Evolutionary conservation across 2,888 invertebrate species (phyloP).

Genomic region (Perdita meconis): DNA sequence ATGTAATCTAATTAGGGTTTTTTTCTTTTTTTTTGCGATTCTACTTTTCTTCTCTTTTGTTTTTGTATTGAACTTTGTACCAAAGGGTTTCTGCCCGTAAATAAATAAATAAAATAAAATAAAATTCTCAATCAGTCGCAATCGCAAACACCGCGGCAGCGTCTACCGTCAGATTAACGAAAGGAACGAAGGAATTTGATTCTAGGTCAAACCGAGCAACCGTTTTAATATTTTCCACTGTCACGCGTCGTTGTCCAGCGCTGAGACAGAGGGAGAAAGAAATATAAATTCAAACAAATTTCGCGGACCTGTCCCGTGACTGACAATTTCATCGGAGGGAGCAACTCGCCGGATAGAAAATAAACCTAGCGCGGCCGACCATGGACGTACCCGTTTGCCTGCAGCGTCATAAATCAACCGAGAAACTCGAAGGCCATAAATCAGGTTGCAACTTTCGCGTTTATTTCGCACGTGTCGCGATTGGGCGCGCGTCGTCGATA

Average conservation of each 20-base stretch:
- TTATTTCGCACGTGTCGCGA: slow-evolving; percentile 53
- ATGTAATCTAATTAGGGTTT: too few species aligned
- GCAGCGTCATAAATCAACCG: slow-evolving; percentile 57
- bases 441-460: slow-evolving; percentile 65
- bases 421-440: slow-evolving; percentile 59
- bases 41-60: too few species aligned
- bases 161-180: too few species aligned
- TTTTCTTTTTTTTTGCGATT: too few species aligned
- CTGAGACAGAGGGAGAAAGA: not conserved
- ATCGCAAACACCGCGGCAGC: too few species aligned
- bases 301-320: slow-evolving; percentile 21
- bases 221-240: not conserved
- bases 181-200: not conserved
- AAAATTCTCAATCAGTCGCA: too few species aligned
- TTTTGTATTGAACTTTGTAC: too few species aligned
- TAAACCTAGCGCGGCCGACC: slow-evolving; percentile 37
- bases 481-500: slow-evolving; percentile 48
- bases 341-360: slow-evolving; percentile 47
- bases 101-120: too few species aligned
- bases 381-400: slow-evolving; percentile 15
- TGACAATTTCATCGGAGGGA: slow-evolving; percentile 44
- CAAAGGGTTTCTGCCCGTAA: too few species aligned
- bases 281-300: slow-evolving; percentile 29
- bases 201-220: not conserved
- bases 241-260: not conserved